Evolutionary conservation across 2,888 invertebrate genomes (phyloP).

Genomic region (Dione vanillae): DNA sequence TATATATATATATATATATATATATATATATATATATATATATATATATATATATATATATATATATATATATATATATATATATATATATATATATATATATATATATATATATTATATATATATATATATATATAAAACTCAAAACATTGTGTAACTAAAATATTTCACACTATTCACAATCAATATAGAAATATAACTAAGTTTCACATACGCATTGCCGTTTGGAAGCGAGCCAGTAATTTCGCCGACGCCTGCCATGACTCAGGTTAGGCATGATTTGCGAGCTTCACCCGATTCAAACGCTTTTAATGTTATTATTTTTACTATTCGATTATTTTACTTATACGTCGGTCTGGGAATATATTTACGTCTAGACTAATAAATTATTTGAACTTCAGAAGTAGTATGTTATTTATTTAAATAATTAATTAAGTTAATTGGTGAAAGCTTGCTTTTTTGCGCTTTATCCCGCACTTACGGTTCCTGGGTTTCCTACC

Average conservation of each 20-base stretch:
- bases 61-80: too few species aligned
- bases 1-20: too few species aligned
- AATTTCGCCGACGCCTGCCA: constrained; percentile 3
- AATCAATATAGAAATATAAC: constrained; percentile 16
- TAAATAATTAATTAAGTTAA: too few species aligned
- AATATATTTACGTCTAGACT: background rate
- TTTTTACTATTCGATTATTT: background rate
- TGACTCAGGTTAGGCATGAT: constrained; percentile 23
- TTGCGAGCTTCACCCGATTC: background rate
- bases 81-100: background rate
- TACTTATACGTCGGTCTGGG: background rate
- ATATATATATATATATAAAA: too few species aligned
- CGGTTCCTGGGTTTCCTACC: too few species aligned
- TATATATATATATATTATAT: too few species aligned
- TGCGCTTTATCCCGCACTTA: too few species aligned
- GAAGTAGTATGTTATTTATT: too few species aligned
- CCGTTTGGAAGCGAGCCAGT: constrained; percentile 30
- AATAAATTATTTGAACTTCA: background rate
- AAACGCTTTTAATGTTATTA: background rate
- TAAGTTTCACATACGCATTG: constrained; percentile 21
- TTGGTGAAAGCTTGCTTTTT: too few species aligned
- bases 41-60: too few species aligned
- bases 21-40: background rate
- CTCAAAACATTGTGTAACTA: background rate
- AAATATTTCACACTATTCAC: background rate